Evolutionary conservation across 2,888 invertebrate species (phyloP), one percentile per base, ranked within the genome.

Genomic region (Lasioglossum zephyrum): DNA sequence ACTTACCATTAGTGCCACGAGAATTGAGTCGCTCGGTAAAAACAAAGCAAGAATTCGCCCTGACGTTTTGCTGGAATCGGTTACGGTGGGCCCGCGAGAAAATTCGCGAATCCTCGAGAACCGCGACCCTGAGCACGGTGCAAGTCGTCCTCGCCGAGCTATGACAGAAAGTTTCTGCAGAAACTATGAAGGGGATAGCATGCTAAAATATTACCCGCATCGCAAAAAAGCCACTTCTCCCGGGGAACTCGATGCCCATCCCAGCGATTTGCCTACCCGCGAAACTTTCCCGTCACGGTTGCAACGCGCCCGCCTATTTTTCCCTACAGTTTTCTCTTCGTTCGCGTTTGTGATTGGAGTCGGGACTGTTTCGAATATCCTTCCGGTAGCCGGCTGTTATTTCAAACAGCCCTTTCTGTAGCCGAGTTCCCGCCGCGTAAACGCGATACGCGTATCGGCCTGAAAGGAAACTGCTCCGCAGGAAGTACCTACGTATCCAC

Each of bases 161-260:
- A 90, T 88, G 90, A 92, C 91, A 87, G 89, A 92, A 93, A 93
- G 91, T 93, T 93, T 89, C 87, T 85, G 74, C 76, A 86, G 88
- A 84, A 88, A 87, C 90, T 90, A 89, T 89, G 88, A 89, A 89
- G 82, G 87, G 82, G 77, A 74, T 72, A 78, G 69, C 91, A 89
- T 81, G 89, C 90, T 93, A 92, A 93, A 93, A 93, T 93, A 93
- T 93, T 92, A 92, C 92, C 88, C 90, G 90, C 89, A 91, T 91
- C 89, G 88, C 86, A 88, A 86, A 89, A 92, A 90, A 91, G 88
- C 84, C 92, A 91, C 92, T 91, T 91, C 91, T 90, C 89, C 88
- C 85, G 79, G 79, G 88, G n/a, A 92, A 92, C 81, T 86, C 77
- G 78, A 81, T 81, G 79, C 79, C 79, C 73, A 76, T 85, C 36